A percentile compares a stretch with the other conserved stretches of the same genome.
Evolutionary conservation across 2,888 invertebrate genomes (phyloP).

Genomic region (Cosmia pyralina): DNA sequence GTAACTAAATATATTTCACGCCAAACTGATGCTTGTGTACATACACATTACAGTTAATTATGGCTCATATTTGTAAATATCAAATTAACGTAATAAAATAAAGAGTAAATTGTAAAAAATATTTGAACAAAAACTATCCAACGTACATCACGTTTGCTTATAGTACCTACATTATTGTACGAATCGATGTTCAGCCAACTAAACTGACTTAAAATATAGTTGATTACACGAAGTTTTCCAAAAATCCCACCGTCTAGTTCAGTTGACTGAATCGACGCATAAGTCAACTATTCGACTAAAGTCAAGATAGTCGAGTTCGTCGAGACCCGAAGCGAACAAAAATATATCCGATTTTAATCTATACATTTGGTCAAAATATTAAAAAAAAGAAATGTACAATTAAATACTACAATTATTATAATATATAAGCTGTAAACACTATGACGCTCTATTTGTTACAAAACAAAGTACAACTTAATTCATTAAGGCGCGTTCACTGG

Average conservation of each 20-base stretch:
- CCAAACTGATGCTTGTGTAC: constrained; percentile 35
- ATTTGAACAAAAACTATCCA: constrained; percentile 58
- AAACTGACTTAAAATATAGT: constrained; percentile 25
- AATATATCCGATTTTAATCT: constrained; percentile 67
- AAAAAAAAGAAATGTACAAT: constrained; percentile 71
- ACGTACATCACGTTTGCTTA: constrained; percentile 42
- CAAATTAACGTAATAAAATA: constrained; percentile 24
- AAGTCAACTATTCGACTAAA: constrained; percentile 55
- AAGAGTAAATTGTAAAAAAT: constrained; percentile 48
- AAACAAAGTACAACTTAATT: constrained; percentile 54
- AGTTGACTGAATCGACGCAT: constrained; percentile 52
- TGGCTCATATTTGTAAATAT: constrained; percentile 41
- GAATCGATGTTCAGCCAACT: constrained; percentile 44
- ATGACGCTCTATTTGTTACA: constrained; percentile 57
- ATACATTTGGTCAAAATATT: constrained; percentile 81
- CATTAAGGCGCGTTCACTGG: constrained; percentile 30
- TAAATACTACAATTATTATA: constrained; percentile 61
- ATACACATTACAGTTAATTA: constrained; percentile 25
- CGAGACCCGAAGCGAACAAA: constrained; percentile 59
- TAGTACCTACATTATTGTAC: constrained; percentile 43
- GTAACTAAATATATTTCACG: constrained; percentile 38
- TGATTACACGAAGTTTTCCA: constrained; percentile 33
- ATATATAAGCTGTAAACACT: constrained; percentile 59
- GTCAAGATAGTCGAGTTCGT: constrained; percentile 61
- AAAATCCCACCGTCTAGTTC: constrained; percentile 36